phyloP scores from a whole-genome alignment of 53 echinoderm and acorn worm genomes.

The Apostichopus leukothele region DNA sequence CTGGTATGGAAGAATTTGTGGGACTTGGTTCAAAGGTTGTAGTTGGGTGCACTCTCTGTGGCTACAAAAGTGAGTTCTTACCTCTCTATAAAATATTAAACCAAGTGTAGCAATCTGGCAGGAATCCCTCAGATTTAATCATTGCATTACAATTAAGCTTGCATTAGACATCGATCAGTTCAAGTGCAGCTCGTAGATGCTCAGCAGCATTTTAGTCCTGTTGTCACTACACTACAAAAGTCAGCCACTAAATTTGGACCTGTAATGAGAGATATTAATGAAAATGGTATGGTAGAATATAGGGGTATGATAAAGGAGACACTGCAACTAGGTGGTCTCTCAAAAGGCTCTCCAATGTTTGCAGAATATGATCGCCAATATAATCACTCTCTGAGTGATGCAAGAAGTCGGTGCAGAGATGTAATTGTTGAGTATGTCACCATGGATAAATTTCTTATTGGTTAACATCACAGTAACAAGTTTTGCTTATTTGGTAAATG shows the following conservation, averaged over 20 bases:
- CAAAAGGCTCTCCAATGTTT: constrained; percentile 27
- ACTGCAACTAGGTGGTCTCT: constrained; percentile 18
- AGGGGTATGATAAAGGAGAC: constrained; percentile 41
- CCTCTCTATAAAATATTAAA: not conserved
- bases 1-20: not conserved
- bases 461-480: constrained; percentile 53
- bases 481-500: constrained; percentile 30
- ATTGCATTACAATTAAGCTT: constrained; percentile 19
- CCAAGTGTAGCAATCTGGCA: not conserved
- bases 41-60: not conserved
- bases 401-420: constrained; percentile 46
- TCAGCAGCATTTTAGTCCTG: not conserved
- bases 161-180: not conserved
- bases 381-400: constrained; percentile 37
- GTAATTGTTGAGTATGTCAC: constrained; percentile 48
- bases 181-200: not conserved
- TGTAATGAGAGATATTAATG: not conserved
- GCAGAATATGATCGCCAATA: constrained; percentile 56
- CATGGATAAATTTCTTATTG: constrained; percentile 21
- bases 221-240: constrained; percentile 8
- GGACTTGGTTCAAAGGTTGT: not conserved
- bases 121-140: not conserved
- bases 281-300: constrained; percentile 25
- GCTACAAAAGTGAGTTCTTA: not conserved
- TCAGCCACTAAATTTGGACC: constrained; percentile 19